phyloP scores from a whole-genome alignment of 2,797 vertebrate species.

The Intellagama lesueurii region DNA sequence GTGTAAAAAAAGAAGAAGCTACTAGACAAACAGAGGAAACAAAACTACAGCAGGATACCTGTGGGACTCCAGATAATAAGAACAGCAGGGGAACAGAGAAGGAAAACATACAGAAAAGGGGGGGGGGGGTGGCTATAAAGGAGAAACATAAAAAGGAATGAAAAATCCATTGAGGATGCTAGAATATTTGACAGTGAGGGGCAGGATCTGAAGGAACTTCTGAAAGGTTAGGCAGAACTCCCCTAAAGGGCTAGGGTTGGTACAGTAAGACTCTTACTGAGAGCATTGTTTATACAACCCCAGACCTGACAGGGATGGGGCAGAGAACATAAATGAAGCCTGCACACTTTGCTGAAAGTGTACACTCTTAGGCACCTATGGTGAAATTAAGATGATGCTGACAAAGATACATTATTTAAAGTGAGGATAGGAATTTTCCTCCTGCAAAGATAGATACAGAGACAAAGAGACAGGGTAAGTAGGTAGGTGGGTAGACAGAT shows the following conservation, averaged over 20 bases:
- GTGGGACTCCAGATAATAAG: conserved; percentile 70
- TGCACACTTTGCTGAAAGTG: neutral
- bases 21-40: conserved; percentile 67
- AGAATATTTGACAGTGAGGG: conserved; percentile 65
- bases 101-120: conserved; percentile 56
- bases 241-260: conserved; percentile 49
- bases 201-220: conserved; percentile 66
- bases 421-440: neutral
- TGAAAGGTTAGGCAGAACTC: conserved; percentile 60
- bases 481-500: neutral
- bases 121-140: conserved; percentile 60
- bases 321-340: conserved; percentile 36
- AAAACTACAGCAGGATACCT: conserved; percentile 69
- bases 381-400: conserved; percentile 37
- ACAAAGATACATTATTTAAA: neutral
- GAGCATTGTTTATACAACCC: conserved; percentile 38
- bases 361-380: conserved; percentile 33
- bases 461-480: too few relatives aligned
- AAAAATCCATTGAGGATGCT: conserved; percentile 65
- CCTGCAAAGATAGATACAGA: too few relatives aligned
- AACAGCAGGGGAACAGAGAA: conserved; percentile 68
- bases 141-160: conserved; percentile 69
- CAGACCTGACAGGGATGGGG: conserved; percentile 41
- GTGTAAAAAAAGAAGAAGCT: conserved; percentile 59
- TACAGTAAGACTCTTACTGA: conserved; percentile 62